phyloP scores from a whole-genome alignment of 2,888 invertebrate genomes.

The Dryocosmus kuriphilus region DNA sequence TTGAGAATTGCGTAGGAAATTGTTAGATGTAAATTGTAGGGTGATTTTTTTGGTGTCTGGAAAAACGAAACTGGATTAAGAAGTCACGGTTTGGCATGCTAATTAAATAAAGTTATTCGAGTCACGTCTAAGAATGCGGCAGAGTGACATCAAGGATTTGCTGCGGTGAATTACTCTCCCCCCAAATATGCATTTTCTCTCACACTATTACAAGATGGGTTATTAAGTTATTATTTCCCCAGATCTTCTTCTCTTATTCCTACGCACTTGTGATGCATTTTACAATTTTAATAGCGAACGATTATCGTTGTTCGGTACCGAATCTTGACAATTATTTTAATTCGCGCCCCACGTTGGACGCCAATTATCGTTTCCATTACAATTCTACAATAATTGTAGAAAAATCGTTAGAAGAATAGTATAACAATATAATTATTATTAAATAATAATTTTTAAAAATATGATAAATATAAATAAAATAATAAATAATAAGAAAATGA shows the following conservation, averaged over 20 bases:
- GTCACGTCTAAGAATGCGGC: constrained; percentile 40
- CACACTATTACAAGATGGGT: constrained; percentile 31
- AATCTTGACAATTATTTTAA: not conserved
- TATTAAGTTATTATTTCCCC: constrained; percentile 37
- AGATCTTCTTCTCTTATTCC: constrained; percentile 14
- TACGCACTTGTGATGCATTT: not conserved
- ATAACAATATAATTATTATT: too few relatives aligned
- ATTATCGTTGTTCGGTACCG: not conserved
- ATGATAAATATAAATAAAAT: too few relatives aligned
- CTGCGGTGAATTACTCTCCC: constrained; percentile 16
- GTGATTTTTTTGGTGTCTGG: constrained; percentile 3
- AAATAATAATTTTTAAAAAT: too few relatives aligned
- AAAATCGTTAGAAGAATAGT: too few relatives aligned
- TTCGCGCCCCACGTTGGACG: not conserved
- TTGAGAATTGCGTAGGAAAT: not conserved
- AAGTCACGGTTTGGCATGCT: constrained; percentile 22
- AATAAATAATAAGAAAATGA: too few relatives aligned
- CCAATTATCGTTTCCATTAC: not conserved
- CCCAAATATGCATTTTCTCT: constrained; percentile 13
- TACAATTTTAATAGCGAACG: not conserved
- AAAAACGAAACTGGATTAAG: constrained; percentile 37
- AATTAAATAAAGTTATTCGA: constrained; percentile 29
- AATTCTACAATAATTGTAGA: too few relatives aligned
- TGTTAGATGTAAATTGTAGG: not conserved
- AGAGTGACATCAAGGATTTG: constrained; percentile 38